These are phyloP conservation scores for Stegana nigrithorax DNA, from an alignment of 2,888 invertebrate genomes.

Conservation along the genomic window DNA sequence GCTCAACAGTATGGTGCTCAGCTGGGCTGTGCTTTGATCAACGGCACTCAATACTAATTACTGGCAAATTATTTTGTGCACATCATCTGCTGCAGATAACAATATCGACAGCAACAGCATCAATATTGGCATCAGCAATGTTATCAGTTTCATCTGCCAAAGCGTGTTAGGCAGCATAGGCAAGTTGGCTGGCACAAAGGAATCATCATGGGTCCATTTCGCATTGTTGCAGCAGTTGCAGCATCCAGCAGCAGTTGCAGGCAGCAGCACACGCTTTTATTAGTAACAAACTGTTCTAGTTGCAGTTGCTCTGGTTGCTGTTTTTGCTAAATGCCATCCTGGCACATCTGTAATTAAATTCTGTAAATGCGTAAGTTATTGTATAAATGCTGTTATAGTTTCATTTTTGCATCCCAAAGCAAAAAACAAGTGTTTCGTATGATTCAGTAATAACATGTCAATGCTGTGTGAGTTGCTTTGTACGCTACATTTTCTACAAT, in stretches of 20 bases:
- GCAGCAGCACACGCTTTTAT: neutral
- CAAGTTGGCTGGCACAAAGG: neutral
- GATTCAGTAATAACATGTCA: too few species aligned
- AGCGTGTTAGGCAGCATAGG: neutral
- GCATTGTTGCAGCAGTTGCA: too few species aligned
- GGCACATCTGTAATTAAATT: slow-evolving; percentile 11
- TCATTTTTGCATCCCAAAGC: neutral
- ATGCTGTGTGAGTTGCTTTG: too few species aligned
- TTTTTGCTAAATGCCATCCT: too few species aligned
- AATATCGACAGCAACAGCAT: neutral
- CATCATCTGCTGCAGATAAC: neutral
- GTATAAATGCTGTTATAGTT: neutral
- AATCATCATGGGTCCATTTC: too few species aligned
- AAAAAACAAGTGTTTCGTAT: too few species aligned
- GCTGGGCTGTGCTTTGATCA: too few species aligned
- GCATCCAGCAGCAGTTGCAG: neutral
- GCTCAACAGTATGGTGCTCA: neutral
- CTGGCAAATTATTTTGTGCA: slow-evolving; percentile 10
- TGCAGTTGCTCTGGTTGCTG: neutral
- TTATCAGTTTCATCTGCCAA: neutral
- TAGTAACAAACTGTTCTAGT: neutral
- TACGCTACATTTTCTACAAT: too few species aligned
- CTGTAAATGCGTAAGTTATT: slow-evolving; percentile 8
- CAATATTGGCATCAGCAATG: neutral
- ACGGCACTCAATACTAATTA: slow-evolving; percentile 1